phyloP scores from a whole-genome alignment of 2,113 vertebrate species.

The Mastomys natalensis region DNA sequence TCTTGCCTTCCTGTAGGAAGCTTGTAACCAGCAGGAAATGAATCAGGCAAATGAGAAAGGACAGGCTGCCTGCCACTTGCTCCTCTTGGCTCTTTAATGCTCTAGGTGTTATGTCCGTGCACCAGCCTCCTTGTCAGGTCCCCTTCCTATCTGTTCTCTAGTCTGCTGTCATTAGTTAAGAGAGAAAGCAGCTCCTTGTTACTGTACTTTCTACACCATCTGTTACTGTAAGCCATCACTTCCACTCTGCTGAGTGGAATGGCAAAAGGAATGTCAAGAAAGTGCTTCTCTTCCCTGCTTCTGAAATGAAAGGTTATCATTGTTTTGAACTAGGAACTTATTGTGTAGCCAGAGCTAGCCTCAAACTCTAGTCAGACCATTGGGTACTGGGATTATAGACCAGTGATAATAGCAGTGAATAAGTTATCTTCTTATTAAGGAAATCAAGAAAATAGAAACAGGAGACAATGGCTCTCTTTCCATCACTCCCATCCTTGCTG shows the following conservation, averaged over 20 bases:
- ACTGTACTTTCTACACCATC: neutral
- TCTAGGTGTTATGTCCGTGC: fast-evolving
- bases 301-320: neutral
- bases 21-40: neutral
- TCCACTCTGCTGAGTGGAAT: neutral
- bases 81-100: neutral
- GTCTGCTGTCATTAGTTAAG: neutral
- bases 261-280: neutral
- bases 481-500: neutral
- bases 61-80: too few species aligned
- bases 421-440: neutral
- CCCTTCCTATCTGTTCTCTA: neutral
- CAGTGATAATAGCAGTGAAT: neutral
- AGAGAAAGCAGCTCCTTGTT: neutral
- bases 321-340: neutral
- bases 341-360: too few species aligned
- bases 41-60: neutral
- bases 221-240: neutral
- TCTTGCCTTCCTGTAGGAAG: neutral
- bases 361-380: neutral
- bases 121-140: fast-evolving
- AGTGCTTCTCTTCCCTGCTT: neutral
- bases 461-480: neutral
- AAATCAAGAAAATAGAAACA: neutral
- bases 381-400: neutral